Evolutionary conservation across 2,888 invertebrate genomes (phyloP), one percentile per base, ranked within the genome.

Genomic region (Isoperla grammatica): DNA sequence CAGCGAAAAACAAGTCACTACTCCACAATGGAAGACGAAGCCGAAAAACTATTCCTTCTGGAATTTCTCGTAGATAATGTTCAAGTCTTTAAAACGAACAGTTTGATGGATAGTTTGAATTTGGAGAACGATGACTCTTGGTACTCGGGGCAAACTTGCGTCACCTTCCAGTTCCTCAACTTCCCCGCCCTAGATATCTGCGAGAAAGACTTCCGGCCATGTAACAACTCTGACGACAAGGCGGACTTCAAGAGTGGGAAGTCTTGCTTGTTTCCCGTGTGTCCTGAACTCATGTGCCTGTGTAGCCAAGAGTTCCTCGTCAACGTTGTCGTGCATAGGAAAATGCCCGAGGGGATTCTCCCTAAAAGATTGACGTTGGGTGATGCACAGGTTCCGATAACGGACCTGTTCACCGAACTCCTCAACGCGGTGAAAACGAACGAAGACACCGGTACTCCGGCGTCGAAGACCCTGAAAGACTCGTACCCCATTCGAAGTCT

Each of bases 81-180:
- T 3, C 29, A 15, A 2, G 60, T 62, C 39, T 29, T 45, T 39
- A 58, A 39, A 20, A 58, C 57, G 13, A 46, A 43, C 29, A 54
- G 48, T 17, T 23, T 61, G 23, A n/a, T 61, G 29, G n/a, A 29
- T 35, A 2, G 23, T 8, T 17, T 61, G 45, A 53, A 49, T n/a
- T 4, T 4, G 4, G 29, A 8, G 29, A 54, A 58, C 48, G 46
- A 35, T 12, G 22, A 45, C 29, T 17, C 22, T 6, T 61, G 61
- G 61, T 15, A 37, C 2, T 19, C 20, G 13, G 56, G 57, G 13
- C 20, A 54, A 29, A 62, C 56, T 4, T 56, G 59, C 22, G 60
- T 62, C 15, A 50, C 62, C 11, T 60, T 62, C 54, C 62, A 62
- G 54, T 62, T 62, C 46, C 48, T 62, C 12, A 37, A 50, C 11